Evolutionary conservation across 2,113 vertebrate genomes (phyloP).

Genomic region (Garra rufa): DNA sequence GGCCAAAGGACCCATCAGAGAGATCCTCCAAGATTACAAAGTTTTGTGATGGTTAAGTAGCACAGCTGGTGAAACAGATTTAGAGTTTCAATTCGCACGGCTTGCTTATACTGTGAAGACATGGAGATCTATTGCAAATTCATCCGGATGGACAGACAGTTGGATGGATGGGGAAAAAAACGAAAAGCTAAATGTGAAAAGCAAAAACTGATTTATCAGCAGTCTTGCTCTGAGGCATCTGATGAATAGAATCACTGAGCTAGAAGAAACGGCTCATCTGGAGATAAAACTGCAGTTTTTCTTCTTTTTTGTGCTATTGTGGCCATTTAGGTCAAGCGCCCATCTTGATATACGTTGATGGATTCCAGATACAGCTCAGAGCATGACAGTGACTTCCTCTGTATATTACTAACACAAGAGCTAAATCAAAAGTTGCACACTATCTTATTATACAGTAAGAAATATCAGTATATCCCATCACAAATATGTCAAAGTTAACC

Average conservation of each 20-base stretch:
- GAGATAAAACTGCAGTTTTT: slow-evolving; percentile 6
- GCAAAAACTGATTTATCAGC: slow-evolving; percentile 12
- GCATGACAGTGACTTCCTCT: slow-evolving; percentile 4
- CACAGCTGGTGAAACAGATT: not conserved
- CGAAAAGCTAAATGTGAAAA: not conserved
- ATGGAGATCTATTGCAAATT: slow-evolving; percentile 12
- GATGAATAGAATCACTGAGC: slow-evolving; percentile 18
- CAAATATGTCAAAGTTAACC: not conserved
- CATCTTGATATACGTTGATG: not conserved
- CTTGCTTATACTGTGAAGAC: not conserved
- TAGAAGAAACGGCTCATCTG: slow-evolving; percentile 5
- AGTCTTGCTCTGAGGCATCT: slow-evolving; percentile 11
- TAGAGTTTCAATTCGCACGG: not conserved
- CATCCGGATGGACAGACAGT: not conserved
- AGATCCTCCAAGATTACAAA: not conserved
- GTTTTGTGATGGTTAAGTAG: not conserved
- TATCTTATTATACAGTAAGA: not conserved
- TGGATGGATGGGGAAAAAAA: not conserved
- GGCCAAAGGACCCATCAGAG: not conserved
- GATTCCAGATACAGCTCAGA: not conserved
- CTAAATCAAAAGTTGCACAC: not conserved
- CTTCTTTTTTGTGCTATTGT: not conserved
- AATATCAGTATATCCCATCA: not conserved
- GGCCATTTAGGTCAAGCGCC: not conserved
- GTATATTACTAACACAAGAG: not conserved